Base-by-base conservation (phyloP, 2,888 invertebrate genomes). In the Apotomis turbidana region DNA sequence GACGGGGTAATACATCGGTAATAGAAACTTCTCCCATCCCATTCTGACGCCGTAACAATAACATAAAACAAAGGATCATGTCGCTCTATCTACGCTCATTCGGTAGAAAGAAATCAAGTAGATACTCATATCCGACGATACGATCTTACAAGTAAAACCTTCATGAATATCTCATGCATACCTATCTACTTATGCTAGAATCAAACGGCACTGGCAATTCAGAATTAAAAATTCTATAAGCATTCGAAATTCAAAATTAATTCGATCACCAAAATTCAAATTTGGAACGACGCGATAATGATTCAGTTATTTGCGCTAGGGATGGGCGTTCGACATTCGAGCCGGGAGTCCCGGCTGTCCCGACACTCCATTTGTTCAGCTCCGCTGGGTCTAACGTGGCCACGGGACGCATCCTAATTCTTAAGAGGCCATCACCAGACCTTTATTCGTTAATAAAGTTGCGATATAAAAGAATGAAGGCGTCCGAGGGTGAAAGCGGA, bases 401-500 rank as follows among this genome's bases (percentile, higher is more conserved):
- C 83, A 81, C 87, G 90, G 90, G 91, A 87, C 91, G 91, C 89
- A 89, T 92, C 91, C 91, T 92, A 92, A 93, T 92, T 92, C 93
- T 91, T 92, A 90, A 91, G 89, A 91, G 92, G 89, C 92, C 91
- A 93, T 93, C 93, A 89, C 84, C 83, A 91, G 91, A 91, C 93
- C 93, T 93, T 93, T 93, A 93, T 93, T 87, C 93, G 93, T 93
- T 93, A 93, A 93, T 93, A 93, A 93, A 93, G 92, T 92, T 92
- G 91, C 90, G 89, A 93, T 93, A 93, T 93, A 93, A 93, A 93
- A 93, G 92, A 91, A 91, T 85, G 85, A 83, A 91, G 87, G 90
- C 92, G 92, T 91, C 92, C 91, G 86, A 93, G 93, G 93, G 92
- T 91, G 90, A 88, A 90, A 90, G 84, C 86, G 86, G 81, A 90